Evolutionary conservation across 2,797 vertebrate species (phyloP), one percentile per base, ranked within the genome.

Genomic region (Silurus lanzhouensis): DNA sequence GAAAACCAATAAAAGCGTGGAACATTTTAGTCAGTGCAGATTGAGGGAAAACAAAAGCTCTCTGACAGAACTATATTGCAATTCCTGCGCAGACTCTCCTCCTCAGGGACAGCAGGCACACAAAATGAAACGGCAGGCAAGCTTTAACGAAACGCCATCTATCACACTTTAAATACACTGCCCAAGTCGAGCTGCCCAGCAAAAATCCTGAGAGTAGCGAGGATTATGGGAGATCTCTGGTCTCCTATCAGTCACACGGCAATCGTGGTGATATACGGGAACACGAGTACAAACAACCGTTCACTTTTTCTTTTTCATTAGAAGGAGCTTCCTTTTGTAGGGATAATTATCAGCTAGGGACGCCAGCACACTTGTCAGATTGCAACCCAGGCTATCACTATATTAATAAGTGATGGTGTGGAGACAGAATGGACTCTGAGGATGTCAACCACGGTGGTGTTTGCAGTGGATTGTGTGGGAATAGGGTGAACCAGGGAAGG

Each of bases 141-240:
- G 87, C 89, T 89, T 90, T 90, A 90, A 91, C 91, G 89, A 92
- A 93, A 93, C 91, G 92, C 90, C 91, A 95, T 95, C 94, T 90
- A 95, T 96, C 94, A 94, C 93, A 94, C 93, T 95, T 88, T 95
- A 94, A 93, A 92, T 81, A 91, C 91, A 89, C 91, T 89, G 86
- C 91, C 90, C 91, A 91, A 91, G 90, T 91, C 84, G 88, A 92
- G 88, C 90, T 89, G 76, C 85, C 87, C 90, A 87, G 86, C 87
- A 88, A 91, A 87, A 88, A 79, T 84, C 91, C 88, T 83, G 84
- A 85, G 88, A 91, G 87, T 87, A 89, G 81, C 81, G 81, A 80
- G 85, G 89, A 92, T 93, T 91, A 92, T 48, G 71, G 81, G 82
- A 89, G 89, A 89, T 88, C 91, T 93, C 67, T 84, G 86, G 84